phyloP scores from a whole-genome alignment of 2,797 vertebrate genomes.

The Ciconia nigra region DNA sequence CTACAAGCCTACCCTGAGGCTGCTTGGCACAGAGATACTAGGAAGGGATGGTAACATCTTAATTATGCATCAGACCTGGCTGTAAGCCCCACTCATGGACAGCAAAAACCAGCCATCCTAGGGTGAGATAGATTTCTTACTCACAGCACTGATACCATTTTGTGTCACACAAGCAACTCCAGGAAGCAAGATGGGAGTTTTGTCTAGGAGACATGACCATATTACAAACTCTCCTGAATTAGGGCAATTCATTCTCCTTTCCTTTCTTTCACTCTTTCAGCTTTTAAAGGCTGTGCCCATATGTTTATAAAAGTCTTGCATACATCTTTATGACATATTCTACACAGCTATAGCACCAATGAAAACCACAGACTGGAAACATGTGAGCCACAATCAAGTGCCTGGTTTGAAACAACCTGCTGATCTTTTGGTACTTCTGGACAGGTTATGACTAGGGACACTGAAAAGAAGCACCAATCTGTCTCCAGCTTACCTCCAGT shows the following conservation, averaged over 20 bases:
- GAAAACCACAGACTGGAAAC: neutral
- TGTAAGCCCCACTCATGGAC: neutral
- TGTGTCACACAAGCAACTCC: neutral
- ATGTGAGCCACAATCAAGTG: neutral
- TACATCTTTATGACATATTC: neutral
- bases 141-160: neutral
- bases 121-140: neutral
- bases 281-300: neutral
- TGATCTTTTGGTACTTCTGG: neutral
- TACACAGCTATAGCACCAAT: neutral
- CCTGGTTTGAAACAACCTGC: neutral
- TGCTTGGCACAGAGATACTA: neutral
- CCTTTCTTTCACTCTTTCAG: neutral
- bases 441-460: neutral
- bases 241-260: neutral
- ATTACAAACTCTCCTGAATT: neutral
- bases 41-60: neutral
- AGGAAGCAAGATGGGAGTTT: neutral
- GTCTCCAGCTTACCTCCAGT: conserved; percentile 86
- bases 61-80: neutral
- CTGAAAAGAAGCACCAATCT: neutral
- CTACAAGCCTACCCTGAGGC: neutral
- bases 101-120: neutral
- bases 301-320: neutral
- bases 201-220: neutral